A percentile compares a stretch with the other conserved stretches of the same genome.
These are phyloP conservation scores for Bos indicus DNA, from an alignment of 2,113 vertebrate species.

Conservation along the genomic window DNA sequence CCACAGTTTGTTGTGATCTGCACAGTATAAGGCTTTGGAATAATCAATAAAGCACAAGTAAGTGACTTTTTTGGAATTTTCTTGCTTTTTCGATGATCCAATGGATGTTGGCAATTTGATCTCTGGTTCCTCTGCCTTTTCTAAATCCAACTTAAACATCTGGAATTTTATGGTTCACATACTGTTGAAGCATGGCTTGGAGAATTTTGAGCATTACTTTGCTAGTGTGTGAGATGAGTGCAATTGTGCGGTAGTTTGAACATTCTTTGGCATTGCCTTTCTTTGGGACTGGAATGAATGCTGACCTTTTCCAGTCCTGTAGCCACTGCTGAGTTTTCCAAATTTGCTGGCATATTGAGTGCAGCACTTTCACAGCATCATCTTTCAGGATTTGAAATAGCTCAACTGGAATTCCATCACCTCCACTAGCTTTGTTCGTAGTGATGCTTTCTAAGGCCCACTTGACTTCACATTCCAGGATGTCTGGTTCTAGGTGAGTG, in stretches of 20 bases:
- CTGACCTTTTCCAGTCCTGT: neutral
- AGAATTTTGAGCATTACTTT: no score
- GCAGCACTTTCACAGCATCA: rapidly evolving
- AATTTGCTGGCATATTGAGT: neutral
- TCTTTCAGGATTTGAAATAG: neutral
- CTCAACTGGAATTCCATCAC: neutral
- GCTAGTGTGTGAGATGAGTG: no score
- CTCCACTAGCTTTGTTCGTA: neutral
- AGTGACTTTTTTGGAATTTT: neutral
- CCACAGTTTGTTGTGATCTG: neutral
- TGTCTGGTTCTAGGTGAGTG: neutral
- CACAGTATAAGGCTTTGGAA: neutral
- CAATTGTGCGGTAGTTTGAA: no score
- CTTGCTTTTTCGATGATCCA: neutral
- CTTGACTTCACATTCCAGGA: neutral
- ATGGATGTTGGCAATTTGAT: neutral
- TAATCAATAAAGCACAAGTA: neutral
- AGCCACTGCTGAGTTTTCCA: neutral
- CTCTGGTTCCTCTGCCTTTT: neutral
- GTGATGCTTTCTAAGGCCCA: neutral
- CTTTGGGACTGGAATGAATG: no score
- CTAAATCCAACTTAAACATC: no score
- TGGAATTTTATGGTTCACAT: no score
- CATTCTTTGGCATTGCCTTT: no score
- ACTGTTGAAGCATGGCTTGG: no score